A percentile compares a stretch with the other conserved stretches of the same genome.
Evolutionary conservation across 2,113 vertebrate species (phyloP).

Genomic region (Oreochromis spilurus): DNA sequence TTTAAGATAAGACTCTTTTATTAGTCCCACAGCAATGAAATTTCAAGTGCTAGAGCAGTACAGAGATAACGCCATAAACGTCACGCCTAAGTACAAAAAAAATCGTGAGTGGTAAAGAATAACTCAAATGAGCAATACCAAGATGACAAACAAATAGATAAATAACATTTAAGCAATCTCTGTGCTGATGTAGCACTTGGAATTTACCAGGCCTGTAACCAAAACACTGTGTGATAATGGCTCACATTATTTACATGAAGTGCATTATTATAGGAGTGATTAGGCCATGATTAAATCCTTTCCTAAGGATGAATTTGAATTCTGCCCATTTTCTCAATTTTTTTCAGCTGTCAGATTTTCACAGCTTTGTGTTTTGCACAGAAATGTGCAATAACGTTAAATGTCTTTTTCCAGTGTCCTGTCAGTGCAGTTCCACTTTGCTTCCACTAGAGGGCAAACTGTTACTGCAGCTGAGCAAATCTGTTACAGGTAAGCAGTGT

Average conservation of each 20-base stretch:
- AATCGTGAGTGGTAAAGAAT: background rate
- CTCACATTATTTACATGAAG: background rate
- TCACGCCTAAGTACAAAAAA: background rate
- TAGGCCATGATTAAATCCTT: background rate
- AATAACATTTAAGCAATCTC: background rate
- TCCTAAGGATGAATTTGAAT: background rate
- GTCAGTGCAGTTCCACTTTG: background rate
- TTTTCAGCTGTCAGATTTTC: background rate
- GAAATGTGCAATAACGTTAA: background rate
- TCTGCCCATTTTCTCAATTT: background rate
- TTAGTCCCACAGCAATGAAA: background rate
- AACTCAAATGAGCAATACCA: background rate
- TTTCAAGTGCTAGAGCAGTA: background rate
- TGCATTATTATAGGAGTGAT: background rate
- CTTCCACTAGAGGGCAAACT: slow-evolving; percentile 29
- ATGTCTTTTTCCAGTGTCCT: background rate
- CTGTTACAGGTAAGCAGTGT: background rate
- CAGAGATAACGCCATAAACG: background rate
- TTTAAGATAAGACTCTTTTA: background rate
- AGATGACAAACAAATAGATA: background rate
- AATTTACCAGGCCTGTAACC: background rate
- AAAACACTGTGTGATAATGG: background rate
- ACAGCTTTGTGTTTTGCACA: background rate
- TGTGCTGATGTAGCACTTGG: background rate
- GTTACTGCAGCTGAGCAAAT: background rate